Conservation (phyloP, 2,797 vertebrate species). For the Moxostoma hubbsi region DNA sequence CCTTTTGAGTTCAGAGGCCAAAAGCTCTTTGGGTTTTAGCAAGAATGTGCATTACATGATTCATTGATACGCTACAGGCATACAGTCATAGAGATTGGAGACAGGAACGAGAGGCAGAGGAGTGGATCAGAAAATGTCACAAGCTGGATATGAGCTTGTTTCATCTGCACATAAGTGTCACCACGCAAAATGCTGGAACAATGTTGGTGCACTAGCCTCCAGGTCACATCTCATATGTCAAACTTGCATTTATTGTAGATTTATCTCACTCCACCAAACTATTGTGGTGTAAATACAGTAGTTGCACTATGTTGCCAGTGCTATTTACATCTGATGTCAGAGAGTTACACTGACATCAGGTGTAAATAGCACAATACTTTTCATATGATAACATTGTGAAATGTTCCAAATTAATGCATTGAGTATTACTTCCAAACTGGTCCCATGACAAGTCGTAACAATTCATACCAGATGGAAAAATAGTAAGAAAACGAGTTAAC, state of each 20-base stretch:
- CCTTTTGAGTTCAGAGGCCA: too few species aligned
- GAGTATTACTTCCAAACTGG: too few species aligned
- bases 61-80: too few species aligned
- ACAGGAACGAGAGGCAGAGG: not conserved
- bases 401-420: too few species aligned
- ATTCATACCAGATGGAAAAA: too few species aligned
- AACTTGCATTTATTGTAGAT: conserved; percentile 24
- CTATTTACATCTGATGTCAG: not conserved
- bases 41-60: too few species aligned
- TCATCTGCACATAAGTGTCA: conserved; percentile 17
- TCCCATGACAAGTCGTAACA: too few species aligned
- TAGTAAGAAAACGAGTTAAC: too few species aligned
- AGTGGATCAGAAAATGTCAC: conserved; percentile 32
- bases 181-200: conserved; percentile 14
- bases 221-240: conserved; percentile 30
- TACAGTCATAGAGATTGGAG: not conserved
- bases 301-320: not conserved
- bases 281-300: not conserved
- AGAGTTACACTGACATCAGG: too few species aligned
- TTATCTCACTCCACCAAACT: conserved; percentile 22
- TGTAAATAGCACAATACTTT: too few species aligned
- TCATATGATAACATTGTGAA: too few species aligned
- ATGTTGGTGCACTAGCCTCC: not conserved
- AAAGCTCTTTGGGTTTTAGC: too few species aligned
- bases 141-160: conserved; percentile 1